Percentiles rank a stretch among this genome's conserved stretches.
phyloP scores from a whole-genome alignment of 2,888 invertebrate genomes.

The Drosophila recens region DNA sequence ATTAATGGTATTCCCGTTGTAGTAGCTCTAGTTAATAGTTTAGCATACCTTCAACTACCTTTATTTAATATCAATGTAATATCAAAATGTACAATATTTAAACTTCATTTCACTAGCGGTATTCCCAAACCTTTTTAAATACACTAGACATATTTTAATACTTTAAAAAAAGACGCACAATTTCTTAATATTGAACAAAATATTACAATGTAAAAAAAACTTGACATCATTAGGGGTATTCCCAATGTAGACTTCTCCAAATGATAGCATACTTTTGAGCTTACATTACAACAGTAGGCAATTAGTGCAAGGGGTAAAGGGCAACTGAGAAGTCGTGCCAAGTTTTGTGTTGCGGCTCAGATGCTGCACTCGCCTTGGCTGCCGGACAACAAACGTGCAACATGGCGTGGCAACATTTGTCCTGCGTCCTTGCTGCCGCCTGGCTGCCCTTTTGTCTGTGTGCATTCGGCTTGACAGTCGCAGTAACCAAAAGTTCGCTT shows the following conservation, averaged over 20 bases:
- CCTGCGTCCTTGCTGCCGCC: conserved; percentile 45
- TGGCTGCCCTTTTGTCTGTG: conserved; percentile 55
- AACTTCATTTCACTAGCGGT: neutral
- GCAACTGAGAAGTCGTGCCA: conserved; percentile 27
- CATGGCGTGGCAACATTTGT: conserved; percentile 68
- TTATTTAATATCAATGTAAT: too few relatives aligned
- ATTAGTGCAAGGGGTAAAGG: conserved; percentile 18
- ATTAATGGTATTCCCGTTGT: neutral
- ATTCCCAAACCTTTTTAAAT: neutral
- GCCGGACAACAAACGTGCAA: conserved; percentile 59
- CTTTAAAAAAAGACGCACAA: too few relatives aligned
- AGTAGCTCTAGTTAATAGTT: too few relatives aligned
- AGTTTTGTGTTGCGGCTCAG: conserved; percentile 9
- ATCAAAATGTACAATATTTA: neutral
- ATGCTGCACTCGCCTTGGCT: conserved; percentile 19
- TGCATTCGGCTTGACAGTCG: conserved; percentile 74
- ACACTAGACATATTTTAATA: too few relatives aligned
- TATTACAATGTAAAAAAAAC: too few relatives aligned
- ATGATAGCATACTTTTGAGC: conserved; percentile 1
- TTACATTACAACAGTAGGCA: conserved; percentile 7
- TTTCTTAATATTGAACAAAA: too few relatives aligned
- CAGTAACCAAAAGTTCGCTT: conserved; percentile 68
- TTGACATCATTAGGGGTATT: neutral
- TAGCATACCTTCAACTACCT: too few relatives aligned
- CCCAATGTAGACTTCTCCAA: neutral